Percentiles rank a stretch among this genome's conserved stretches.
These are phyloP conservation scores for Tenebrio molitor DNA, from an alignment of 1,140 invertebrate species.

Conservation along the genomic window DNA sequence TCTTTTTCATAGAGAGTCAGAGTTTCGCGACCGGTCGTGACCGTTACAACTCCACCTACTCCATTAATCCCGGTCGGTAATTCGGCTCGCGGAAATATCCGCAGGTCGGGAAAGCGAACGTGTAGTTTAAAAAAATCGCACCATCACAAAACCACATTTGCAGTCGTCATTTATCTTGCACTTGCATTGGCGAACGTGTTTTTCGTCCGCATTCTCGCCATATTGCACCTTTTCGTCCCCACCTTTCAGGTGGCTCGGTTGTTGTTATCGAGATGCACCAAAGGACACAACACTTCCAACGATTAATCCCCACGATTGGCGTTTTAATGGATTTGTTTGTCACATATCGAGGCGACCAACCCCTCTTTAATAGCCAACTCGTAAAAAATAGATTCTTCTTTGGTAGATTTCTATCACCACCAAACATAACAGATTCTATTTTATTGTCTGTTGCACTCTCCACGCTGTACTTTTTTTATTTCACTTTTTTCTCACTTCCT, in stretches of 20 bases:
- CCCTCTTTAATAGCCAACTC: too few species aligned
- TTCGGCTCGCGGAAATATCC: constrained; percentile 31
- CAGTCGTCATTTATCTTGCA: constrained; percentile 34
- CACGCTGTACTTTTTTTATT: too few species aligned
- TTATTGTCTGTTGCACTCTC: not conserved
- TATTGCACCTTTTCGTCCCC: not conserved
- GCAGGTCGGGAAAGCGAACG: constrained; percentile 23
- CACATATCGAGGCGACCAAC: too few species aligned
- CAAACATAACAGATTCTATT: not conserved
- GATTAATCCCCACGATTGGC: too few species aligned
- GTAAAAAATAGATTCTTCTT: too few species aligned
- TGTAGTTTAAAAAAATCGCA: constrained; percentile 24
- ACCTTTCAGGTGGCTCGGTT: too few species aligned
- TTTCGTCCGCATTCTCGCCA: not conserved
- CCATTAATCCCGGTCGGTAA: constrained; percentile 10
- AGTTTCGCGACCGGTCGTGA: not conserved
- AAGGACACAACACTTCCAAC: too few species aligned
- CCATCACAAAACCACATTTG: constrained; percentile 29
- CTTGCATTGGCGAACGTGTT: constrained; percentile 19
- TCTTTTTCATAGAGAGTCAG: not conserved
- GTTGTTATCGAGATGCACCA: too few species aligned
- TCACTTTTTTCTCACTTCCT: too few species aligned
- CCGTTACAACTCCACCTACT: not conserved
- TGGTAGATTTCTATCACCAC: not conserved
- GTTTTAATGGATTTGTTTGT: too few species aligned